A percentile compares a stretch with the other conserved stretches of the same genome.
Conservation (phyloP, 2,888 invertebrate genomes). For the Hermodice carunculata region DNA sequence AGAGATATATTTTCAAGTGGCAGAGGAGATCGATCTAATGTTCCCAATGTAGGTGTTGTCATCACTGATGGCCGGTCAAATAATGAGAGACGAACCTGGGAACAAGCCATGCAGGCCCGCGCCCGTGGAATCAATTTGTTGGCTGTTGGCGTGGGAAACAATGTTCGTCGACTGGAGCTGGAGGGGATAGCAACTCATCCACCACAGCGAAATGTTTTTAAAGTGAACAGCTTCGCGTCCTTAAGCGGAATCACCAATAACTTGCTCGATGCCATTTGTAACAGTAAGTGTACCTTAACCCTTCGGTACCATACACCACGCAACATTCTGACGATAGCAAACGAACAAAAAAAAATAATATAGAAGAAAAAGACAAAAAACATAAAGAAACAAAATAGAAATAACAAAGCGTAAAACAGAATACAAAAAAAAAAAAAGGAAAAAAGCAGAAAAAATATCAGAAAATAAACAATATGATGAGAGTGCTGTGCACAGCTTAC, state of each 20-base stretch:
- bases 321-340: too few relatives aligned
- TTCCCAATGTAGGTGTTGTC: slow-evolving; percentile 66
- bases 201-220: not conserved
- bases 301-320: too few relatives aligned
- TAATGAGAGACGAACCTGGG: slow-evolving; percentile 53
- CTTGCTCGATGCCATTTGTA: not conserved
- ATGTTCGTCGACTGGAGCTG: slow-evolving; percentile 41
- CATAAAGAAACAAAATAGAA: too few relatives aligned
- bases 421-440: too few relatives aligned
- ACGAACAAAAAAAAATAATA: too few relatives aligned
- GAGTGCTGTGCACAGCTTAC: too few relatives aligned
- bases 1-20: slow-evolving; percentile 26
- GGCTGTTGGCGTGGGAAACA: slow-evolving; percentile 66
- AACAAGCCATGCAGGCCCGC: slow-evolving; percentile 61
- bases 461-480: too few relatives aligned
- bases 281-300: slow-evolving; percentile 12
- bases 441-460: too few relatives aligned
- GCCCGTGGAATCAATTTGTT: slow-evolving; percentile 63
- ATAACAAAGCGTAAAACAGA: too few relatives aligned
- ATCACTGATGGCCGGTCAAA: slow-evolving; percentile 69
- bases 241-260: not conserved
- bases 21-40: slow-evolving; percentile 38
- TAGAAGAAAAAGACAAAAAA: too few relatives aligned
- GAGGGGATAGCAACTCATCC: slow-evolving; percentile 9
- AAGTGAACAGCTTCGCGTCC: slow-evolving; percentile 3